Evolutionary conservation across 2,888 invertebrate species (phyloP).

Genomic region (Himalopsyche kuldschensis): DNA sequence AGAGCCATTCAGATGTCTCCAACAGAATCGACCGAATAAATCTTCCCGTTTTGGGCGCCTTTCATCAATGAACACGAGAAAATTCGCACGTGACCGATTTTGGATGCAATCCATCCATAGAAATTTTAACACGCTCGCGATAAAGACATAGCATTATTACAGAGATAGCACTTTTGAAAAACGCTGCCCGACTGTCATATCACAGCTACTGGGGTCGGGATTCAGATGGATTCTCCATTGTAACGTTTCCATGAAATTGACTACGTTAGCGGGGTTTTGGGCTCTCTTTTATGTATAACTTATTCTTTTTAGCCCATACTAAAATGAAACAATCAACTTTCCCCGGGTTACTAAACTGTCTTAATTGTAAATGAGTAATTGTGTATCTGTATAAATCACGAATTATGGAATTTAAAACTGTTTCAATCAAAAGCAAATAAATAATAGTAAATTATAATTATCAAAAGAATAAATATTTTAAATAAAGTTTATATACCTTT

Average conservation of each 20-base stretch:
- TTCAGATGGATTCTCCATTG: not conserved
- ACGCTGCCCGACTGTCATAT: not conserved
- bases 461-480: too few relatives aligned
- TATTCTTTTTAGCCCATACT: not conserved
- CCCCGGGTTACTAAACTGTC: too few relatives aligned
- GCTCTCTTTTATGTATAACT: not conserved
- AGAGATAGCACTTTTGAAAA: not conserved
- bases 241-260: not conserved
- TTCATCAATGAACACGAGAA: constrained; percentile 3
- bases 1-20: constrained; percentile 8
- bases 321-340: too few relatives aligned
- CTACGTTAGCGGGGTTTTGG: not conserved
- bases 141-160: not conserved
- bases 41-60: not conserved
- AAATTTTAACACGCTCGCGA: not conserved
- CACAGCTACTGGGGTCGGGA: not conserved
- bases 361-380: too few relatives aligned
- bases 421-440: too few relatives aligned
- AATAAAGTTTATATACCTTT: too few relatives aligned
- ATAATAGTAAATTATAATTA: too few relatives aligned
- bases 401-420: too few relatives aligned
- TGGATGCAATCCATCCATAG: not conserved
- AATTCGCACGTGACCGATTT: constrained; percentile 8
- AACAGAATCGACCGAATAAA: not conserved
- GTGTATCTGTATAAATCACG: too few relatives aligned